A percentile compares a stretch with the other conserved stretches of the same genome.
phyloP scores from a whole-genome alignment of 2,888 invertebrate genomes.

The Calameuta filiformis region DNA sequence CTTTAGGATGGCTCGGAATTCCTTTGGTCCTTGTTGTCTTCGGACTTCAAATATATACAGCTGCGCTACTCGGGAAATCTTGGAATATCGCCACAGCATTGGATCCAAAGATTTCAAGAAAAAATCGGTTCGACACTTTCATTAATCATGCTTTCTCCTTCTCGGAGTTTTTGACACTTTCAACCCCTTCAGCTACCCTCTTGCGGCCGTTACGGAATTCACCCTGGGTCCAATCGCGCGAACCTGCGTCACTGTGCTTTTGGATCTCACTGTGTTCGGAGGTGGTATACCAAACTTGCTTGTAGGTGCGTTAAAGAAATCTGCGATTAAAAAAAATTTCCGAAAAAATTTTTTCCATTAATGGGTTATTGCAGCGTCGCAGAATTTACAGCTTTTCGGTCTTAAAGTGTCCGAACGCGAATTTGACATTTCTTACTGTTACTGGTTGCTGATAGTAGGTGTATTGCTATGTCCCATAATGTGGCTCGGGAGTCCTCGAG shows the following conservation, averaged over 20 bases:
- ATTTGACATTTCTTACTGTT: slow-evolving; percentile 81
- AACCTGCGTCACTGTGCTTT: slow-evolving; percentile 74
- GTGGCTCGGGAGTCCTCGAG: slow-evolving; percentile 92
- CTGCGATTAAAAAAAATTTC: background rate
- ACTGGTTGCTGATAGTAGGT: slow-evolving; percentile 84
- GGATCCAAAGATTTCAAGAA: slow-evolving; percentile 74
- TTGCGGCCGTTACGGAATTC: slow-evolving; percentile 85
- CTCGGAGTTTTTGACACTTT: background rate
- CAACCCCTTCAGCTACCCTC: slow-evolving; percentile 76
- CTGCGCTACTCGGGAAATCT: slow-evolving; percentile 80
- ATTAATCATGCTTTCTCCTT: background rate
- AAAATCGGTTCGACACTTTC: slow-evolving; percentile 65
- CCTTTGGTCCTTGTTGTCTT: slow-evolving; percentile 76
- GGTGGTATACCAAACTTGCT: slow-evolving; percentile 84
- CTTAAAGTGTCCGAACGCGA: slow-evolving; percentile 74
- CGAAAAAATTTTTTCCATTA: background rate
- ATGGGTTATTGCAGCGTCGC: slow-evolving; percentile 72
- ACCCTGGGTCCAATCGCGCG: slow-evolving; percentile 77
- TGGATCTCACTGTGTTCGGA: slow-evolving; percentile 81
- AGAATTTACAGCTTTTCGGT: slow-evolving; percentile 83
- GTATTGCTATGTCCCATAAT: slow-evolving; percentile 80
- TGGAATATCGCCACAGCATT: slow-evolving; percentile 84
- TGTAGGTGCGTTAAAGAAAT: slow-evolving; percentile 69
- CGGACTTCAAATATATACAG: slow-evolving; percentile 82
- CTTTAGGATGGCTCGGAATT: slow-evolving; percentile 76